Evolutionary conservation across 35 echinoderm and acorn worm species (phyloP).

Genomic region (Heliocidaris tuberculata): DNA sequence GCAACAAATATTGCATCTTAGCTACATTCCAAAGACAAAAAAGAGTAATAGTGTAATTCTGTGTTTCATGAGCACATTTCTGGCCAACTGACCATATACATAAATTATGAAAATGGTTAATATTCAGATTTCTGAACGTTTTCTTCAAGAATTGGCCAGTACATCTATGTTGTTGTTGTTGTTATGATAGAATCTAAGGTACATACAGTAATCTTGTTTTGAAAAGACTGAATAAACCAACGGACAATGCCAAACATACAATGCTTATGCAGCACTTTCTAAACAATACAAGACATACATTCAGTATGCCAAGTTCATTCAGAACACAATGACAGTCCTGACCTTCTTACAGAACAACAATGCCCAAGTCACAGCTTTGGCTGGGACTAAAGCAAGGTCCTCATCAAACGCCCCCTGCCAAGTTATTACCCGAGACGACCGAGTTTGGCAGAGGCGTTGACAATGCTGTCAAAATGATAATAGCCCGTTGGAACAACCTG

Average conservation of each 20-base stretch:
- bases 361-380: not conserved
- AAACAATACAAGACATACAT: not conserved
- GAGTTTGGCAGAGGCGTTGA: slow-evolving; percentile 16
- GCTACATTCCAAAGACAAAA: too few relatives aligned
- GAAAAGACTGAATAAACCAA: not conserved
- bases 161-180: not conserved
- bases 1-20: too few relatives aligned
- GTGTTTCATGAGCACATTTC: too few relatives aligned
- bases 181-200: not conserved
- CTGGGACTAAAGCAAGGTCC: not conserved
- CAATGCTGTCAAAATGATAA: slow-evolving; percentile 32
- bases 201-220: not conserved
- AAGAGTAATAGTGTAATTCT: too few relatives aligned
- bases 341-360: not conserved
- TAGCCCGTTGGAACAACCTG: slow-evolving; percentile 18
- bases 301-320: not conserved
- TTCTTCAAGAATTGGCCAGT: not conserved
- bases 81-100: too few relatives aligned
- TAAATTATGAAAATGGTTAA: too few relatives aligned
- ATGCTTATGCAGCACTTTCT: not conserved
- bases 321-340: not conserved
- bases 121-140: not conserved
- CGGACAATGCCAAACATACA: not conserved
- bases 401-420: not conserved
- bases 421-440: not conserved